Evolutionary conservation across 2,113 vertebrate genomes (phyloP), one percentile per base, ranked within the genome.

Genomic region (Numenius arquata): DNA sequence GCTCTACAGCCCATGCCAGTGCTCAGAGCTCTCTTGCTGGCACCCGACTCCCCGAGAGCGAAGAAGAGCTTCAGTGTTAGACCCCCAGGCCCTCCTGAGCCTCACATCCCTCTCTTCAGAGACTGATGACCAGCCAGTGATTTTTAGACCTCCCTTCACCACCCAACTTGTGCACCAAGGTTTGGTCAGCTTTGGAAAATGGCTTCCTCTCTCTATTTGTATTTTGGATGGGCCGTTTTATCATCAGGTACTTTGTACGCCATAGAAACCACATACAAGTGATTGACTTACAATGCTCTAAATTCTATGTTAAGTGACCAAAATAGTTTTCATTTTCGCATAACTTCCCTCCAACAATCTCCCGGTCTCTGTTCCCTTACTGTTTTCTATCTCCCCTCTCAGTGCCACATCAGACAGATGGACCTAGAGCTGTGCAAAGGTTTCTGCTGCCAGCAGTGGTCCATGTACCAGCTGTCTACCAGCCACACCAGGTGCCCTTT

Each of bases 1-100:
- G 98, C 72, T 99, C 99, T 14, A 96, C 99, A 3, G 99, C 99
- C 6, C 98, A 99, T 0, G 99, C 99, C 97, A 99, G 99, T 1
- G 98, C 98, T 81, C 99, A 99, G 97, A 98, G 99, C 92, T 97
- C 98, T 8, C 96, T 98, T 27, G 97, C 97, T 32, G 98, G 98
- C 88, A 97, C 95, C 6, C 89, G 90, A 61, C 70, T 98, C 79
- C 97, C 95, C 1, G 98, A 99, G 78, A 95, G 94, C 6, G 96
- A 98, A 7, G 98, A 97, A 56, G 98, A 99, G 84, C 97, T 97
- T 85, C 98, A 98, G 70, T 98, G 98, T 93, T 99, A 99, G 96
- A n/a, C 10, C 11, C 13, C 1, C 53, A 19, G 22, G 20, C 48
- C 61, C 16, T 40, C 40, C 73, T 25, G 36, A 40, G 41, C 56